Conservation (phyloP, 2,888 invertebrate species). For the Melanchra persicariae region DNA sequence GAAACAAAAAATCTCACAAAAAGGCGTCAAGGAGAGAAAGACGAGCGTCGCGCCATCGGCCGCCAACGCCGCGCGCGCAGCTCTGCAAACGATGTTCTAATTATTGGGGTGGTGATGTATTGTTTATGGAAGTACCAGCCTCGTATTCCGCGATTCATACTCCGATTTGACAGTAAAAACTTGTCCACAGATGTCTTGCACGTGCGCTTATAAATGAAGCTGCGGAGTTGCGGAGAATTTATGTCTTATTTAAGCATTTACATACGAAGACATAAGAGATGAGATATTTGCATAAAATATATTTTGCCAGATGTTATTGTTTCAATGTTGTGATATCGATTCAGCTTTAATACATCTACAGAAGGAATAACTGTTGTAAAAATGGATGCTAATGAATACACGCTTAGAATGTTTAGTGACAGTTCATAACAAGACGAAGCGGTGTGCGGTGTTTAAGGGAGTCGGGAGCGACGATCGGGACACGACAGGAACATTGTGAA, state of each 20-base stretch:
- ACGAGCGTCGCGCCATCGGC: constrained; percentile 75
- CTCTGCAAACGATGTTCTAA: constrained; percentile 79
- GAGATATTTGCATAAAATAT: constrained; percentile 48
- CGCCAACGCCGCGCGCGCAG: constrained; percentile 61
- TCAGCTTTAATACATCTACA: constrained; percentile 33
- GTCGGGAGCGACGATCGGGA: constrained; percentile 76
- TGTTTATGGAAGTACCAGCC: constrained; percentile 70
- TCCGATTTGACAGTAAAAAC: constrained; percentile 62
- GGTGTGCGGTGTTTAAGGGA: constrained; percentile 82
- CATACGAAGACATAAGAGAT: constrained; percentile 49
- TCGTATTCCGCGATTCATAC: constrained; percentile 55
- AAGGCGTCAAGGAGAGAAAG: constrained; percentile 86
- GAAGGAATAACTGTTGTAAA: constrained; percentile 24
- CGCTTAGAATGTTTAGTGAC: constrained; percentile 54
- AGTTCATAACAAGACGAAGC: constrained; percentile 69
- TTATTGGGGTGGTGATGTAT: constrained; percentile 84
- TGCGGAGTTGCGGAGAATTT: constrained; percentile 65
- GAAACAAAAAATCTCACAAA: constrained; percentile 87
- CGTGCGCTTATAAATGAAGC: constrained; percentile 67
- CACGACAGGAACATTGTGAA: constrained; percentile 85
- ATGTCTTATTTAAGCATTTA: constrained; percentile 61
- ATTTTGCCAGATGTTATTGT: constrained; percentile 38
- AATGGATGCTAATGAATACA: constrained; percentile 54
- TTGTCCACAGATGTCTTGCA: constrained; percentile 68
- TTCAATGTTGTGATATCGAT: constrained; percentile 31